phyloP scores from a whole-genome alignment of 92 coral and sea anemone species.

The Phenganax marumi region DNA sequence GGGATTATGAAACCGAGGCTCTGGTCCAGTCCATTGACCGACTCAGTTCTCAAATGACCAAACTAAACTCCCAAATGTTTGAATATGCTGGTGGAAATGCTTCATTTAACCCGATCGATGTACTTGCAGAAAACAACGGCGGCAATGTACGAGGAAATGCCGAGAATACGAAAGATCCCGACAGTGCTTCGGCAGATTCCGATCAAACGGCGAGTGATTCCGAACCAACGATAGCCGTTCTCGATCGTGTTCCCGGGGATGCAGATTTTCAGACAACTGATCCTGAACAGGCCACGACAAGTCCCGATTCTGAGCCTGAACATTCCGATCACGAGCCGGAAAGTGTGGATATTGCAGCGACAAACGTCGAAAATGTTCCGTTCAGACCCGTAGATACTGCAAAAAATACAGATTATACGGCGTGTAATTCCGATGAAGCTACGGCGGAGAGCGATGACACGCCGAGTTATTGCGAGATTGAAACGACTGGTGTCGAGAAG shows the following conservation, averaged over 20 bases:
- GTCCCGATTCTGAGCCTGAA: no score
- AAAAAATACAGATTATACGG: not conserved
- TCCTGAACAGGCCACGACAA: no score
- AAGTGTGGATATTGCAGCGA: no score
- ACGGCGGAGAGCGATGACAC: not conserved
- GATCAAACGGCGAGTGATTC: no score
- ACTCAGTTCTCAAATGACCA: constrained; percentile 39
- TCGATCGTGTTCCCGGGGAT: no score
- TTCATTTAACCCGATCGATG: constrained; percentile 8
- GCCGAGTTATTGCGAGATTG: constrained; percentile 1
- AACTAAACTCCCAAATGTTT: constrained; percentile 4
- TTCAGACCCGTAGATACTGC: not conserved
- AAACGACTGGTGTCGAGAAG: not conserved
- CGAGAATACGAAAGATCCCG: constrained; percentile 8
- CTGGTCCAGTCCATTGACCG: constrained; percentile 17
- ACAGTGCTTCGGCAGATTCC: not conserved
- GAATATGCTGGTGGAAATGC: not conserved
- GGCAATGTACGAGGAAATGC: not conserved
- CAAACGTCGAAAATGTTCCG: no score
- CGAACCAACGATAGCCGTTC: no score
- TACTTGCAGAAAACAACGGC: constrained; percentile 9
- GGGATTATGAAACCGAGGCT: constrained; percentile 20
- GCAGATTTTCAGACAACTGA: no score
- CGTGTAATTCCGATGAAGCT: not conserved
- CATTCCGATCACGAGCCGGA: no score